Percentiles rank a stretch among this genome's conserved stretches.
These are phyloP conservation scores for Clunio marinus DNA, from an alignment of 2,888 invertebrate genomes.

Conservation along the genomic window DNA sequence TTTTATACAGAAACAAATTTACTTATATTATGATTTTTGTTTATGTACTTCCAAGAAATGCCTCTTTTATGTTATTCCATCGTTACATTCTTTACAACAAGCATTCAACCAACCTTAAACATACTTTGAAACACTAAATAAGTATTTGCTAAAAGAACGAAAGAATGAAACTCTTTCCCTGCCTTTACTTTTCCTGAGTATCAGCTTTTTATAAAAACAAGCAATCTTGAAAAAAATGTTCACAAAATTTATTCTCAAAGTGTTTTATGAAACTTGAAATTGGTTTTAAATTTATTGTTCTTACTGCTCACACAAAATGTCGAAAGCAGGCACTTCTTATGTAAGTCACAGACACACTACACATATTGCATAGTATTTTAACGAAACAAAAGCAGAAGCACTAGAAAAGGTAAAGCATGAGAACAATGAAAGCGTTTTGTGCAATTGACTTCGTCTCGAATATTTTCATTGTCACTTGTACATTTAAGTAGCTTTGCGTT, in stretches of 20 bases:
- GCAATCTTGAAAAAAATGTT: neutral
- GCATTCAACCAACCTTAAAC: neutral
- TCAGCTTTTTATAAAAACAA: neutral
- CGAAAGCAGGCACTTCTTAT: neutral
- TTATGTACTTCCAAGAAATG: neutral
- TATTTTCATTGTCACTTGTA: no score
- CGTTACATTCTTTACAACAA: neutral
- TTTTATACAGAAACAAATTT: neutral
- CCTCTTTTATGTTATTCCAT: no score
- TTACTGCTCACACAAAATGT: neutral
- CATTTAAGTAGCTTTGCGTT: no score
- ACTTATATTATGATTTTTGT: neutral
- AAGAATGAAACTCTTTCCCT: neutral
- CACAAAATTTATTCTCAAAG: neutral
- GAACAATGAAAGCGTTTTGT: neutral
- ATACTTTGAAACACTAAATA: no score
- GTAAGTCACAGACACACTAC: neutral
- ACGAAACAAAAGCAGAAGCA: neutral
- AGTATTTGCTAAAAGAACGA: neutral
- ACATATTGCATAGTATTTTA: neutral
- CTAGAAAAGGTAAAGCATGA: neutral
- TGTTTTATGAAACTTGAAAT: conserved; percentile 20
- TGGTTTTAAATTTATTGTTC: neutral
- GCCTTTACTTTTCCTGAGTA: no score
- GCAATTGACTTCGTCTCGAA: no score